Percentiles rank a stretch among this genome's conserved stretches.
These are phyloP conservation scores for Synchiropus splendidus DNA, from an alignment of 2,113 vertebrate genomes.

Conservation along the genomic window DNA sequence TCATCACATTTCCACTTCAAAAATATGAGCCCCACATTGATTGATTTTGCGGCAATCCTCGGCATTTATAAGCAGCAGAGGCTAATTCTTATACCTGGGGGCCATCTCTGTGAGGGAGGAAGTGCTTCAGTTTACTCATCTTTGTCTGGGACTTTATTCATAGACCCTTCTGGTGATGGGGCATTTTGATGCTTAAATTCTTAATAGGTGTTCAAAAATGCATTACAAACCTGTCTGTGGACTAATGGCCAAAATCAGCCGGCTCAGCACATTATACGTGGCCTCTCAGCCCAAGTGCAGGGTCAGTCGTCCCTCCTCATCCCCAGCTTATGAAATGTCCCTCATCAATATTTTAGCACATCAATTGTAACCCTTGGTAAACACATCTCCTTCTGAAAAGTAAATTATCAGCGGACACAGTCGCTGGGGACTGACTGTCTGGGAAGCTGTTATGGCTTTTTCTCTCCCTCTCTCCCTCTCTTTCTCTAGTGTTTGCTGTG, in stretches of 20 bases:
- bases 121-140: too few relatives aligned
- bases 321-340: conserved; percentile 55
- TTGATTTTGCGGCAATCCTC: conserved; percentile 13
- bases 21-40: conserved; percentile 31
- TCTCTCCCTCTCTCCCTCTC: neutral
- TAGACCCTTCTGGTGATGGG: too few relatives aligned
- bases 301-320: conserved; percentile 41
- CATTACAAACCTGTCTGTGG: neutral
- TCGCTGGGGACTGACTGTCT: conserved; percentile 54
- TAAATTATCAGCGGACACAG: conserved; percentile 50
- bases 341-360: conserved; percentile 63
- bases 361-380: conserved; percentile 59
- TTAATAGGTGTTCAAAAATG: too few relatives aligned
- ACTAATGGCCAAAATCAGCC: conserved; percentile 4
- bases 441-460: conserved; percentile 30
- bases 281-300: conserved; percentile 15
- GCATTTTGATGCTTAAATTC: too few relatives aligned
- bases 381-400: conserved; percentile 55
- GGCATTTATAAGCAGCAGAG: conserved; percentile 8
- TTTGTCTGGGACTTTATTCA: too few relatives aligned
- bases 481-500: conserved; percentile 25
- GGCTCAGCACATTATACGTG: conserved; percentile 8
- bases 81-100: neutral
- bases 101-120: too few relatives aligned
- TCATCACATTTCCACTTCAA: conserved; percentile 66